Evolutionary conservation across 2,113 vertebrate genomes (phyloP).

Genomic region (Nibea albiflora): DNA sequence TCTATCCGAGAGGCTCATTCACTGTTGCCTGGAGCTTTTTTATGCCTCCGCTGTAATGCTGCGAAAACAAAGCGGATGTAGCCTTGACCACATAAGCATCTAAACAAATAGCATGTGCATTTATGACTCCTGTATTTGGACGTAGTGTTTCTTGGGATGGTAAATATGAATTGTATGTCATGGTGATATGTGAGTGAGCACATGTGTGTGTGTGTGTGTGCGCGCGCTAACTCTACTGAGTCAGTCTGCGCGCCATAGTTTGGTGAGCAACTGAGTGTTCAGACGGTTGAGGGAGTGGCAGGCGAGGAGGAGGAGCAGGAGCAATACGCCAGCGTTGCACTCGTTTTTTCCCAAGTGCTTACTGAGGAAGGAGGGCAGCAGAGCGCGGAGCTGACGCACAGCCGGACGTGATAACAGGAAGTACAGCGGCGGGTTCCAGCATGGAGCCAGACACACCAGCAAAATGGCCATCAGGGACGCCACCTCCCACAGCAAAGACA

Average conservation of each 20-base stretch:
- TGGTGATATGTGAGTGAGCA: conserved; percentile 15
- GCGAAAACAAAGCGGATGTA: conserved; percentile 20
- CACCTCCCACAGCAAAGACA: conserved; percentile 77
- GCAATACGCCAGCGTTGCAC: conserved; percentile 61
- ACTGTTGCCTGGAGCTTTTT: conserved; percentile 43
- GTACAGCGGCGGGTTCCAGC: conserved; percentile 81
- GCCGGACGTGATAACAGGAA: conserved; percentile 79
- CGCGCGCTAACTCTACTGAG: conserved; percentile 37
- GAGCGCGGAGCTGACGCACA: conserved; percentile 71
- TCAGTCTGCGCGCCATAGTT: conserved; percentile 35
- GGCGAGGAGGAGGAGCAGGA: conserved; percentile 49
- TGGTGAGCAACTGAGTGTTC: conserved; percentile 38
- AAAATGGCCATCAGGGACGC: conserved; percentile 72
- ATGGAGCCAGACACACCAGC: conserved; percentile 77
- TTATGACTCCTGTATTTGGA: conserved; percentile 27
- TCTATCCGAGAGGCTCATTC: conserved; percentile 23
- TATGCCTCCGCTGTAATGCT: conserved; percentile 13
- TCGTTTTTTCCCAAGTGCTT: conserved; percentile 42
- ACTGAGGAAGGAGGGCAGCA: conserved; percentile 66
- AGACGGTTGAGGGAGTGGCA: conserved; percentile 54
- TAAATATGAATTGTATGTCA: conserved; percentile 3
- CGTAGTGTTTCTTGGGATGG: conserved; percentile 14
- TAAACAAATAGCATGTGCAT: conserved; percentile 16
- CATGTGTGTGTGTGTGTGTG: conserved; percentile 9
- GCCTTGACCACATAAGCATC: background rate